Conservation (phyloP, 2,113 vertebrate genomes). For the Pipa parva region DNA sequence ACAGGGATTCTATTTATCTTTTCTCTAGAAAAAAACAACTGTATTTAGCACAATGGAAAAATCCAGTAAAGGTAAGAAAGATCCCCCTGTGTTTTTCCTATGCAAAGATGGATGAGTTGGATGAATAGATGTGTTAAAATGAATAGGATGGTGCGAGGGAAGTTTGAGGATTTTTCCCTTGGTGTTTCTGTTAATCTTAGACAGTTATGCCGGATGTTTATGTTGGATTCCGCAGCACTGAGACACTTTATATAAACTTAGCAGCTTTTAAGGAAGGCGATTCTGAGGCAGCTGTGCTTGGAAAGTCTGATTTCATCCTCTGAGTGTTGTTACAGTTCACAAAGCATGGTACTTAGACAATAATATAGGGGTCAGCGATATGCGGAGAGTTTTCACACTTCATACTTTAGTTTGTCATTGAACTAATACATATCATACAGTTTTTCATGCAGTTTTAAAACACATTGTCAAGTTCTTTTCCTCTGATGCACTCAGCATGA, state of each 20-base stretch:
- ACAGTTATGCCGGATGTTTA: slow-evolving; percentile 38
- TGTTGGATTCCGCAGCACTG: slow-evolving; percentile 15
- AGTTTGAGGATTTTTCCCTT: background rate
- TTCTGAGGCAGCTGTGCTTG: slow-evolving; percentile 10
- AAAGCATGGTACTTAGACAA: too few relatives aligned
- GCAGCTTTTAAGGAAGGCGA: slow-evolving; percentile 22
- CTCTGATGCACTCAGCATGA: too few relatives aligned
- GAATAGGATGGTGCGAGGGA: slow-evolving; percentile 17
- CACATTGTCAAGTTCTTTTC: too few relatives aligned
- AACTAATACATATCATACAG: too few relatives aligned
- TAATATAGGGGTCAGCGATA: too few relatives aligned
- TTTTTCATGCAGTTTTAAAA: too few relatives aligned
- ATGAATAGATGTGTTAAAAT: background rate
- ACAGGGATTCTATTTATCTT: background rate
- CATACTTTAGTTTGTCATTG: too few relatives aligned
- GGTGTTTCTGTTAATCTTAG: slow-evolving; percentile 10
- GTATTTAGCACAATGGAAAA: slow-evolving; percentile 8
- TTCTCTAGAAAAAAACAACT: too few relatives aligned
- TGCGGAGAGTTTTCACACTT: too few relatives aligned
- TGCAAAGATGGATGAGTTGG: background rate
- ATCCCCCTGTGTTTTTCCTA: background rate
- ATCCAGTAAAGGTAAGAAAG: slow-evolving; percentile 15
- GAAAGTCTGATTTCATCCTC: too few relatives aligned
- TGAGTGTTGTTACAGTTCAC: too few relatives aligned
- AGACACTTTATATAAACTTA: slow-evolving; percentile 25